Conservation (phyloP, 2,888 invertebrate species). For the Abrostola tripartita region DNA sequence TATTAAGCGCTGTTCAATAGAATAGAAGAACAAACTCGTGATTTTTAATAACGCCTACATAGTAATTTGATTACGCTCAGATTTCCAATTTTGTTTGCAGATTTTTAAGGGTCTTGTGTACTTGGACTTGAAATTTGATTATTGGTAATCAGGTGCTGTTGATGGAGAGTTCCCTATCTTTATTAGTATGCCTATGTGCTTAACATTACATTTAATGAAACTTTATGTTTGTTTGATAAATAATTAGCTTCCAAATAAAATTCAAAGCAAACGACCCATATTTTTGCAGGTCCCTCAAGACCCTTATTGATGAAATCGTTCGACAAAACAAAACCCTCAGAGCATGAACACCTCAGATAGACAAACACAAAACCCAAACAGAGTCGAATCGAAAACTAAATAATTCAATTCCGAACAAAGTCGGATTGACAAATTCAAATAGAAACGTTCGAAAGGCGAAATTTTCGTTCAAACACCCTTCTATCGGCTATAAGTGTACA, state of each 20-base stretch:
- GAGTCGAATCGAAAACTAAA: slow-evolving; percentile 85
- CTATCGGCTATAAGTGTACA: slow-evolving; percentile 67
- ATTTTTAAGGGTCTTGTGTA: slow-evolving; percentile 21
- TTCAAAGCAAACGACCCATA: slow-evolving; percentile 25
- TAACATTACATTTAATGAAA: too few species aligned
- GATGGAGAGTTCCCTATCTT: slow-evolving; percentile 18
- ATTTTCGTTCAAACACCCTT: slow-evolving; percentile 57
- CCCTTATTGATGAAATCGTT: slow-evolving; percentile 42
- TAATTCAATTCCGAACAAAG: slow-evolving; percentile 84
- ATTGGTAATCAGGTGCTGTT: slow-evolving; percentile 9
- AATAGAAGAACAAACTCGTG: slow-evolving; percentile 52
- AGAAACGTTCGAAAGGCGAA: slow-evolving; percentile 62
- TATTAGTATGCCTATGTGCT: not conserved
- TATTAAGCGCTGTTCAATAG: slow-evolving; percentile 82
- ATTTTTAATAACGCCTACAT: slow-evolving; percentile 61
- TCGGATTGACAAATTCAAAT: slow-evolving; percentile 84
- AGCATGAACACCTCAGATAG: slow-evolving; percentile 70
- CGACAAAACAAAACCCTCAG: slow-evolving; percentile 64
- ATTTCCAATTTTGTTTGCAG: slow-evolving; percentile 46
- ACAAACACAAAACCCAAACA: slow-evolving; percentile 76
- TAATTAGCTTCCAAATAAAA: slow-evolving; percentile 26
- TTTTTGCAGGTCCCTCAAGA: slow-evolving; percentile 40
- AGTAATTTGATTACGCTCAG: slow-evolving; percentile 67
- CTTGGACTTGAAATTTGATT: slow-evolving; percentile 15
- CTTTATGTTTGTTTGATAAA: not conserved